Base-by-base conservation (phyloP, 1,140 invertebrate species). In the Theocolax elegans region DNA sequence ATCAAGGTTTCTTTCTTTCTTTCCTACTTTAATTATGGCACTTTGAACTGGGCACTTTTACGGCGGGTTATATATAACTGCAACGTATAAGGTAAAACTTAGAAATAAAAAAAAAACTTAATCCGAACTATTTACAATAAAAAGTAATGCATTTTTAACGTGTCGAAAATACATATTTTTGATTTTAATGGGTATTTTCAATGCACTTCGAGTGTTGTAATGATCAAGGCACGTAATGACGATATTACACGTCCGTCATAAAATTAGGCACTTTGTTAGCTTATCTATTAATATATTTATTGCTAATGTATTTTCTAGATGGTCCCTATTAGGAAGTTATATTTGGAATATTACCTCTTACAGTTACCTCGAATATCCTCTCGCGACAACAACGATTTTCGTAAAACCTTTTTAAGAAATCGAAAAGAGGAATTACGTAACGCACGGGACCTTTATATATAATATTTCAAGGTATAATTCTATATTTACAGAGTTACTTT, bases 251-350 rank as follows among this genome's bases (percentile, higher is more conserved):
- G 7, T 49, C 59, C n/a, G n/a, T n/a, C n/a, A 48, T 48, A 62
- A 46, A 35, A 63, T 51, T 27, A 53, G 49, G 51, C 51, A 66
- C 64, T 56, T n/a, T 27, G 46, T 35, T 27, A 48, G 27, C 23
- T 48, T 40, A 21, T 10, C n/a, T n/a, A n/a, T n/a, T n/a, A n/a
- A n/a, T n/a, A n/a, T n/a, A n/a, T 31, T 56, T 70, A 48, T 53
- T 40, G 29, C 38, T 58, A 59, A 8, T 75, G 70, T 80, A 80
- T 72, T 67, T 35, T 40, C 78, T 81, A 81, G 44, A 60, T 82
- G 80, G 80, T 82, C 80, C 80, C 80, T 82, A 80, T 77, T 75
- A 79, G 80, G 78, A 82, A 80, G 77, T 76, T 79, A 46, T 21
- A 49, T 62, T 75, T 80, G 76, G 74, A 77, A 79, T 77, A 80